Conservation (phyloP, 2,888 invertebrate genomes). For the Blomia tropicalis region DNA sequence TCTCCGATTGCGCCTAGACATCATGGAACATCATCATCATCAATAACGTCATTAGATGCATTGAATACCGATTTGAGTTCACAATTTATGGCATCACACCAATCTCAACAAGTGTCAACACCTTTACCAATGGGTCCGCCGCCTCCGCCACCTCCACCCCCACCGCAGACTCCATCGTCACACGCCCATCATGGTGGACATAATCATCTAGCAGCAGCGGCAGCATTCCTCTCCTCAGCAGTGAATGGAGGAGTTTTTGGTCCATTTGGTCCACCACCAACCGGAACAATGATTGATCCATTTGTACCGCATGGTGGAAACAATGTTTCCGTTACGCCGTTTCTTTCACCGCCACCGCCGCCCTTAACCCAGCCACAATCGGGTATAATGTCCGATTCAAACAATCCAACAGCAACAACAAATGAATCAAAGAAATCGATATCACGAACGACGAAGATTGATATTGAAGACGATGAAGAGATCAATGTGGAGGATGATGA, state of each 20-base stretch:
- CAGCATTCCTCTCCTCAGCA: neutral
- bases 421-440: neutral
- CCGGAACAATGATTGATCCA: neutral
- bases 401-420: neutral
- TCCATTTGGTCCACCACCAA: neutral
- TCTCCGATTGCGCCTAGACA: too few species aligned
- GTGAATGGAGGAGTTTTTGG: neutral
- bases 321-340: neutral
- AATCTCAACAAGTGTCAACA: too few species aligned
- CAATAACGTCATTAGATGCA: too few species aligned
- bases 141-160: neutral
- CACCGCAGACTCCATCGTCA: neutral
- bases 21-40: too few species aligned
- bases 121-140: neutral
- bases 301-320: neutral
- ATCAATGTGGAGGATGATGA: neutral
- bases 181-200: too few species aligned
- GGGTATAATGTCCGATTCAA: neutral
- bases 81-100: too few species aligned
- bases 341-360: neutral
- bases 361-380: neutral
- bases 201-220: neutral
- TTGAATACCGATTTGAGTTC: too few species aligned
- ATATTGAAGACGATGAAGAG: neutral
- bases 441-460: neutral